Evolutionary conservation across 1,140 invertebrate genomes (phyloP).

Genomic region (Tetragnatha versicolor): DNA sequence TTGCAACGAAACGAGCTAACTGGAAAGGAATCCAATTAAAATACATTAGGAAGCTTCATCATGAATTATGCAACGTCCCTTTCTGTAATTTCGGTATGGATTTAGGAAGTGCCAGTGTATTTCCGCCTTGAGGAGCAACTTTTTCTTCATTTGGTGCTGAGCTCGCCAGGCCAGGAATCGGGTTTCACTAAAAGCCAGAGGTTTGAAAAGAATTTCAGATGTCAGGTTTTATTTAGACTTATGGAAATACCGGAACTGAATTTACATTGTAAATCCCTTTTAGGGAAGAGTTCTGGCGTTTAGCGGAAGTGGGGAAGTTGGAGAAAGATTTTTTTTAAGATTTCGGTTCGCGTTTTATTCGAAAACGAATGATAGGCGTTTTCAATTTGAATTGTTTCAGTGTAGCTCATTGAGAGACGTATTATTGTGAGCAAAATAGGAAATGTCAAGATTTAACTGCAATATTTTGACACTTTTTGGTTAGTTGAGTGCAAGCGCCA

Average conservation of each 20-base stretch:
- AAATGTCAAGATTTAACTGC: too few species aligned
- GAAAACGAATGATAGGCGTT: too few species aligned
- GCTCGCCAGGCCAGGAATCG: neutral
- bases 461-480: too few species aligned
- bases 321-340: neutral
- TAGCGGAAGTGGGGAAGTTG: slow-evolving; percentile 7
- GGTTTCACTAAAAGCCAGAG: neutral
- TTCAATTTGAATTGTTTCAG: too few species aligned
- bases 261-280: slow-evolving; percentile 17
- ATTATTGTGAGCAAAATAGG: too few species aligned
- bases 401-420: too few species aligned
- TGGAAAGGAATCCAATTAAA: neutral
- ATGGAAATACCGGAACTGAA: slow-evolving; percentile 8
- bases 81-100: neutral
- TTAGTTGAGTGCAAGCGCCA: too few species aligned
- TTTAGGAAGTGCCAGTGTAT: neutral
- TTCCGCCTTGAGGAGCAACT: neutral
- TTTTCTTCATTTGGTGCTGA: neutral
- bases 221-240: slow-evolving; percentile 17
- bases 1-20: too few species aligned
- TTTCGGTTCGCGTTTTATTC: neutral
- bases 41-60: neutral
- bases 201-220: slow-evolving; percentile 17
- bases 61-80: neutral
- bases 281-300: slow-evolving; percentile 1